Conservation (phyloP, 2,113 vertebrate species). For the Regulus satrapa region DNA sequence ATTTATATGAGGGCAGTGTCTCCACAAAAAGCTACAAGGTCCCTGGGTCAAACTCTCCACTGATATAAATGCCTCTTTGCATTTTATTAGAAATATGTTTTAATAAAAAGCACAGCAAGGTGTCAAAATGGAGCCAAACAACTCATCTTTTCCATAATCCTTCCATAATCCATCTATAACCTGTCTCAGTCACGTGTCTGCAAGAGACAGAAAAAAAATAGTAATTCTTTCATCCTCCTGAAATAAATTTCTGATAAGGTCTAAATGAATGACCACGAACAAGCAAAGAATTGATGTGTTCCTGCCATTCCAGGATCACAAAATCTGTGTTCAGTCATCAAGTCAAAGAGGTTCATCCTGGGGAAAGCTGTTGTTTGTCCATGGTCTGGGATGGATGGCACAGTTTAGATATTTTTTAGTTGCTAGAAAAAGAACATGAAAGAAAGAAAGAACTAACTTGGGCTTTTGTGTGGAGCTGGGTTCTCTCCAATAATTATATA, state of each 20-base stretch:
- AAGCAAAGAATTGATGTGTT: not conserved
- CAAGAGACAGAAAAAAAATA: not conserved
- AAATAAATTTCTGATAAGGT: not conserved
- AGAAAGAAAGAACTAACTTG: not conserved
- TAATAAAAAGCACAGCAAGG: slow-evolving; percentile 10
- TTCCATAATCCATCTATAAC: not conserved
- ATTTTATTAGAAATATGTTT: slow-evolving; percentile 63
- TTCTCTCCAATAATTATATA: not conserved
- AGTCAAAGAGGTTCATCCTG: not conserved
- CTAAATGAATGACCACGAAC: not conserved
- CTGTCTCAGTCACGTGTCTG: not conserved
- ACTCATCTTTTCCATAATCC: not conserved
- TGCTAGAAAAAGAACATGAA: not conserved
- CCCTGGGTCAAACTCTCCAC: slow-evolving; percentile 56
- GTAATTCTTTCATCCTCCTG: not conserved
- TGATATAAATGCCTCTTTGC: slow-evolving; percentile 60
- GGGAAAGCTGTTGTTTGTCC: not conserved
- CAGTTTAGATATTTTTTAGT: not conserved
- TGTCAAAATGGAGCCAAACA: slow-evolving; percentile 1
- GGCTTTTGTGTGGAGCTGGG: not conserved
- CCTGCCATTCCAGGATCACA: not conserved
- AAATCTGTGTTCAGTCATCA: not conserved
- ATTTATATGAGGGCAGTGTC: slow-evolving; percentile 65
- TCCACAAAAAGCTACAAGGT: slow-evolving; percentile 45
- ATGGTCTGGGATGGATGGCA: not conserved